A percentile compares a stretch with the other conserved stretches of the same genome.
These are phyloP conservation scores for Brachypteracias leptosomus DNA, from an alignment of 2,113 vertebrate genomes.

Conservation along the genomic window DNA sequence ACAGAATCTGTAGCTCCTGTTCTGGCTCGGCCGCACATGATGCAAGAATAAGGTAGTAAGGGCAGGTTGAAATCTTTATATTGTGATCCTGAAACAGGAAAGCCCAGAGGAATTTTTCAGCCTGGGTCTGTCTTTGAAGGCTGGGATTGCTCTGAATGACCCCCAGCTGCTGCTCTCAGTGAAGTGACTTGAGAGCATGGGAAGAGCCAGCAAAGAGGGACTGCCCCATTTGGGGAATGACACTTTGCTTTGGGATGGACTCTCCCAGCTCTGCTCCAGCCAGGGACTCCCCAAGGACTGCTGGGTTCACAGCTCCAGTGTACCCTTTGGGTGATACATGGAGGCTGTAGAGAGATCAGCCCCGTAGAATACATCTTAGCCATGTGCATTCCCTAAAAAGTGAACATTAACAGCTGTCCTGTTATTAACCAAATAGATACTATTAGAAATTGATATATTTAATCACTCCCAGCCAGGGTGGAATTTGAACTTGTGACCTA, in stretches of 20 bases:
- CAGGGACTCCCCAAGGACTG: background rate
- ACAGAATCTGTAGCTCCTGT: conserved; percentile 29
- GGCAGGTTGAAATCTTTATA: background rate
- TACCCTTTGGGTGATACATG: background rate
- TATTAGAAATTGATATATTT: conserved; percentile 49
- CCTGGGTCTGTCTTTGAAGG: background rate
- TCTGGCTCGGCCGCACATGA: conserved; percentile 27
- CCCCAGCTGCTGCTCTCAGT: background rate
- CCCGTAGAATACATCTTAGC: background rate
- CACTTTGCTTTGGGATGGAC: background rate
- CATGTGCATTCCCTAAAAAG: background rate
- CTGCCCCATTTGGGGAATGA: background rate
- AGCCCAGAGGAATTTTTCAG: background rate
- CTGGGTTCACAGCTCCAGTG: background rate
- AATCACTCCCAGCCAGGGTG: conserved; percentile 24
- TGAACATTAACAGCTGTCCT: background rate
- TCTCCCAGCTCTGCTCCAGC: background rate
- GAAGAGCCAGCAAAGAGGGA: background rate
- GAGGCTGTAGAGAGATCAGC: background rate
- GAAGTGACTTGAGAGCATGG: background rate
- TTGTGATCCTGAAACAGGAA: background rate
- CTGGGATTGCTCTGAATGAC: background rate
- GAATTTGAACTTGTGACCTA: conserved; percentile 56
- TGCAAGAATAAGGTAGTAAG: conserved; percentile 34
- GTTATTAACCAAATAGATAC: conserved; percentile 28